Evolutionary conservation across 2,888 invertebrate genomes (phyloP), one percentile per base, ranked within the genome.

Genomic region (Homarus gammarus): DNA sequence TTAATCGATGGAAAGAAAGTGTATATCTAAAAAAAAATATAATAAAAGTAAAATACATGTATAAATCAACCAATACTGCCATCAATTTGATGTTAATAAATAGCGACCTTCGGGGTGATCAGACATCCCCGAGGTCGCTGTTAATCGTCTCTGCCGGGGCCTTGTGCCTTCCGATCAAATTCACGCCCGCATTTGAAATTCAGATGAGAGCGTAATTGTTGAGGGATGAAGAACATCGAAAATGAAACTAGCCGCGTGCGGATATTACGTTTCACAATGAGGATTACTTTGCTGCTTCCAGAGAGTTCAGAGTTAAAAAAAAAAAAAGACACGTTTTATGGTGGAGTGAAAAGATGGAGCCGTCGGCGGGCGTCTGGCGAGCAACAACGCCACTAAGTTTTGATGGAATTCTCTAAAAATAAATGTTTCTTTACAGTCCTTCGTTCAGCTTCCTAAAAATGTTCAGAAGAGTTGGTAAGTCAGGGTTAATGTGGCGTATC

Each of bases 151-250:
- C 56, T 12, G 18, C 15, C 18, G 56, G 22, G 22, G 18, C 56
- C 56, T 22, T 22, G 27, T 10, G 64, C 64, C 27, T 27, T 64
- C 64, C 64, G 64, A 64, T 64, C 64, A 64, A 64, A 64, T 64
- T 27, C 64, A 64, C 64, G 64, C 64, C 5, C 64, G 27, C 27
- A 64, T 64, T 64, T 64, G 64, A 64, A 64, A 64, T 64, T 64
- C 64, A 64, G 27, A 64, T 64, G 64, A 64, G 64, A 27, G 22
- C 27, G 64, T 64, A 64, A 31, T 64, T 31, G 64, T 64, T 64
- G 27, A 12, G 27, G 64, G 5, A 27, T n/a, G 64, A 64, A 64
- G 64, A 64, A 64, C 27, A 27, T 5, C 27, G 64, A 6, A 27
- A 22, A n/a, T 64, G 64, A 27, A 64, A 64, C 27, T 12, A 3